Base-by-base conservation (phyloP, 2,888 invertebrate species). In the Ecliptopera silaceata region DNA sequence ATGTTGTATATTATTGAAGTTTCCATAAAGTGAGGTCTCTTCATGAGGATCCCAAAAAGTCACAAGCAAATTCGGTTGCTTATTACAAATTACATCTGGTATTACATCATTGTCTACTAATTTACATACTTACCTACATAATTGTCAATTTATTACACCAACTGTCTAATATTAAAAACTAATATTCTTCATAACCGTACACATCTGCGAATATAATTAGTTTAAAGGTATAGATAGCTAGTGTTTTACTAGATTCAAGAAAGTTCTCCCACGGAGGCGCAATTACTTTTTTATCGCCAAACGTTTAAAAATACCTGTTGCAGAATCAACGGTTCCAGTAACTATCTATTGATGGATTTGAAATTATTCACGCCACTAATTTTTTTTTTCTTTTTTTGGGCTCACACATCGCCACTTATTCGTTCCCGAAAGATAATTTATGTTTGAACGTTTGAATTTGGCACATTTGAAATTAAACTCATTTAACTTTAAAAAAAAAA, bases 231-330 rank as follows among this genome's bases (percentile, higher is more conserved):
- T 36, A 12, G 12, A 22, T 26, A 26, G 43, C 10, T 34, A 44
- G 42, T 47, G 43, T 36, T 43, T 36, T 26, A 26, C 47, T 36
- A 47, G 31, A 44, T 38, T 39, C 49, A 22, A 42, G 32, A 49
- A 39, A 44, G 39, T 49, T 49, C 55, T 56, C 49, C 55, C 55
- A 45, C 55, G 13, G 12, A 29, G 12, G 18, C 18, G 18, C 15
- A 12, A 36, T 46, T 47, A 36, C 22, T 43, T 55, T 53, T 54
- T 54, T 54, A 47, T 31, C 11, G 47, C 4, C 41, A 10, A 22
- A 18, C 26, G 42, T 47, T 54, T 47, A 54, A 42, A 54, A 54
- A 53, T 53, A 53, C 15, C 34, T 46, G 53, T 26, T 39, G 4
- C 22, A 17, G 51, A 13, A 3, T 12, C 18, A 2, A 31, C 38